A percentile compares a stretch with the other conserved stretches of the same genome.
phyloP scores from a whole-genome alignment of 2,113 vertebrate genomes.

The Terrapene triunguis region DNA sequence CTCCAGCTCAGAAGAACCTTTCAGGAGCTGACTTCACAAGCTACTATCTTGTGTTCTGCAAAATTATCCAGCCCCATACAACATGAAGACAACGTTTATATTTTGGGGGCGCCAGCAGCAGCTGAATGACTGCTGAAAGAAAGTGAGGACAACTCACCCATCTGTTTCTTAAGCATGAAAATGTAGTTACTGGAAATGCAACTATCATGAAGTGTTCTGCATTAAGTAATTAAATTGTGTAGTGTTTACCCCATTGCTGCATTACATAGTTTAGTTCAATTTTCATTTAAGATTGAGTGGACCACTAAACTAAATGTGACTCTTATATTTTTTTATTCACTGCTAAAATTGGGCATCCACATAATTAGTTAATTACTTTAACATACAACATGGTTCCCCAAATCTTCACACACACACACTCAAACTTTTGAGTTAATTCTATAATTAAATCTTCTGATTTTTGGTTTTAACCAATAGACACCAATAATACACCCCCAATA shows the following conservation, averaged over 20 bases:
- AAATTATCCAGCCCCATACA: not conserved
- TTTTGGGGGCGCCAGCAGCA: not conserved
- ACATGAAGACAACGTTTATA: not conserved
- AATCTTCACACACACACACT: not conserved
- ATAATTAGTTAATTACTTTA: not conserved
- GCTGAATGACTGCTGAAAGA: not conserved
- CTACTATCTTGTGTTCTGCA: not conserved
- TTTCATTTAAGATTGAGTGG: not conserved
- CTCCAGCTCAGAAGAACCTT: not conserved
- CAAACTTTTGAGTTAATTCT: not conserved
- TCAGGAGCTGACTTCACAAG: not conserved
- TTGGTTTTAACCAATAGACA: not conserved
- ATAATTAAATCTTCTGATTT: not conserved
- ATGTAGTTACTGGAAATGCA: not conserved
- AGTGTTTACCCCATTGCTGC: not conserved
- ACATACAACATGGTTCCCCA: not conserved
- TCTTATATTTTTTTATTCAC: not conserved
- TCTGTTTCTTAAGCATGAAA: not conserved
- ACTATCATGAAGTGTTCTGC: not conserved
- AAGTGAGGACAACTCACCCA: not conserved
- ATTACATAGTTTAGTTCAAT: not conserved
- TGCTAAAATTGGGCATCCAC: not conserved
- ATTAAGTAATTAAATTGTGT: not conserved
- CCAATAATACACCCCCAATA: not conserved
- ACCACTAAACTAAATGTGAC: not conserved